Evolutionary conservation across 2,888 invertebrate species (phyloP).

Genomic region (Lasioglossum lativentre): DNA sequence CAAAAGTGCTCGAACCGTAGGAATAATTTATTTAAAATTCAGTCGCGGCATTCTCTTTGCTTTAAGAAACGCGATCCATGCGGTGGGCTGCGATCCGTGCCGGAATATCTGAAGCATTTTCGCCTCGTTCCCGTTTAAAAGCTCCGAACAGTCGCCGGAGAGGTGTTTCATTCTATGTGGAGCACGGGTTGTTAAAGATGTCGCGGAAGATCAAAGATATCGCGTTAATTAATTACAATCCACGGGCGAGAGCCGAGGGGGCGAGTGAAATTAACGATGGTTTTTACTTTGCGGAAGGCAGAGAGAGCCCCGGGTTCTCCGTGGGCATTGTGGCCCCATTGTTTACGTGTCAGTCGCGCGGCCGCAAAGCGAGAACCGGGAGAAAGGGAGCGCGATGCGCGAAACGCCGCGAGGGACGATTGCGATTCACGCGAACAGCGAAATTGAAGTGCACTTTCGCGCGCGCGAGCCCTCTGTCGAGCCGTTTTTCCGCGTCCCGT

Average conservation of each 20-base stretch:
- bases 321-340: slow-evolving; percentile 25
- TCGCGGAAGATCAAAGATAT: slow-evolving; percentile 20
- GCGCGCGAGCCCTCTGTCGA: slow-evolving; percentile 14
- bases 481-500: slow-evolving; percentile 21
- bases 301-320: slow-evolving; percentile 6
- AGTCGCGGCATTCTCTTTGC: not conserved
- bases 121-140: not conserved
- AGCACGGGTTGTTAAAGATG: slow-evolving; percentile 11
- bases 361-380: slow-evolving; percentile 10
- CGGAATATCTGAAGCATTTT: not conserved
- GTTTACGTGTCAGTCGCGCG: slow-evolving; percentile 38
- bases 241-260: not conserved
- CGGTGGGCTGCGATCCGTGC: not conserved
- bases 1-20: not conserved
- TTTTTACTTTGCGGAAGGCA: slow-evolving; percentile 23
- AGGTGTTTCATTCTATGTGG: not conserved
- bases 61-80: not conserved
- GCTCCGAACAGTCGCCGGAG: not conserved
- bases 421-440: slow-evolving; percentile 31
- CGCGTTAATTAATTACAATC: slow-evolving; percentile 44
- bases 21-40: not conserved
- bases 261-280: slow-evolving; percentile 27
- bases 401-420: slow-evolving; percentile 28
- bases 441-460: slow-evolving; percentile 46
- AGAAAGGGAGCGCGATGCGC: slow-evolving; percentile 4